Conservation (phyloP, 2,113 vertebrate genomes). For the Tupaia tana region DNA sequence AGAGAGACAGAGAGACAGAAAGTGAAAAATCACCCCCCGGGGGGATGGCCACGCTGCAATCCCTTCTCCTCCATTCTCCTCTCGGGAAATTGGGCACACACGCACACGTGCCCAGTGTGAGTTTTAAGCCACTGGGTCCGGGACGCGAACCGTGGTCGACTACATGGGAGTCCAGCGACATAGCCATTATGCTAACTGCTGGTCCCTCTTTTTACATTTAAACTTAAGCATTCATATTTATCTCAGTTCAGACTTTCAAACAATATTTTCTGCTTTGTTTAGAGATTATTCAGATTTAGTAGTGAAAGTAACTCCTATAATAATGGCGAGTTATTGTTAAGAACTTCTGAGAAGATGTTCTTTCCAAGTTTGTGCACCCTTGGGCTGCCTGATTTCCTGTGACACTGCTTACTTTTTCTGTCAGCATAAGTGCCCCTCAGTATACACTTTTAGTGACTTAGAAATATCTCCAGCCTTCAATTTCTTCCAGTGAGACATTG, state of each 20-base stretch:
- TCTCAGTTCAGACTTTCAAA: conserved; percentile 7
- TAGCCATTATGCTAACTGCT: no score
- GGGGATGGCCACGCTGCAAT: no score
- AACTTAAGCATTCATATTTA: conserved; percentile 31
- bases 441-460: conserved; percentile 5
- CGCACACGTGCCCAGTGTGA: no score
- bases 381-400: not conserved
- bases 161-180: no score
- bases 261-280: not conserved
- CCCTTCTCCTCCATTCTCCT: no score
- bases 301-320: not conserved
- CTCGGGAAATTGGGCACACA: no score
- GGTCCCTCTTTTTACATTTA: not conserved
- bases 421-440: not conserved
- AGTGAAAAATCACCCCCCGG: no score
- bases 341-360: not conserved
- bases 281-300: not conserved
- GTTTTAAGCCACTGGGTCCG: no score
- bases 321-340: not conserved
- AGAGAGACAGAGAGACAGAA: no score
- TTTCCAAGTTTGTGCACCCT: not conserved
- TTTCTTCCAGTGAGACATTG: conserved; percentile 24
- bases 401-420: not conserved
- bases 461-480: not conserved
- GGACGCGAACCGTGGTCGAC: no score